Evolutionary conservation across 2,888 invertebrate genomes (phyloP), one percentile per base, ranked within the genome.

Genomic region (Drosophila subquinaria): DNA sequence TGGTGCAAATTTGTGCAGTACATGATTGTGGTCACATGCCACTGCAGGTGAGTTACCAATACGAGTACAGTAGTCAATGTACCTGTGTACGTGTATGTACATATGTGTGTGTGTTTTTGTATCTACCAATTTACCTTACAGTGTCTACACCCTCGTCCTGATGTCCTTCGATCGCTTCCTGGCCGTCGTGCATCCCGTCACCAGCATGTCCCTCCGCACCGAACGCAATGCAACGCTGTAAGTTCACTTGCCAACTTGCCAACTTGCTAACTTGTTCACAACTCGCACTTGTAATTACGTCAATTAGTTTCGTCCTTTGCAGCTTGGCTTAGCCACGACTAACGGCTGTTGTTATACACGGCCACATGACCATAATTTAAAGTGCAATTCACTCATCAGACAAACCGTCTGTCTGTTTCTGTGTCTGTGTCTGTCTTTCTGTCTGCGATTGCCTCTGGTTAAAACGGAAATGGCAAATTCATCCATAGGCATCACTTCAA

Each of bases 141-240:
- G 97, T 86, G 97, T 98, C 5, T 98, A 98, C 93, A 98, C 98
- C 0, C 94, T 98, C 52, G 98, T 98, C 1, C 94, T 98, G 74
- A 98, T 98, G 98, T 97, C 97, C 6, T 93, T 98, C 65, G 98
- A 98, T 93, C 94, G 96, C 76, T 98, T 97, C 92, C 94, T 98
- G 92, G 98, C 98, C 35, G 98, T 98, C 2, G 98, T 98, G 1
- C 97, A 97, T 92, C 98, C 98, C 4, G 96, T 98, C 79, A 95
- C 96, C 0, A 97, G 97, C 55, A 97, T 97, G 95, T 96, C 96
- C 0, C 94, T 97, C 77, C 94, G 98, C 64, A 97, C 97, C 2
- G 96, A 97, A 90, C 94, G 94, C 72, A 97, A 97, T 91, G 97
- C 98, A 13, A 94, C 96, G 77, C 92, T 93, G 93, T 93, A 90